phyloP scores from a whole-genome alignment of 2,113 vertebrate genomes.

The Conger conger region DNA sequence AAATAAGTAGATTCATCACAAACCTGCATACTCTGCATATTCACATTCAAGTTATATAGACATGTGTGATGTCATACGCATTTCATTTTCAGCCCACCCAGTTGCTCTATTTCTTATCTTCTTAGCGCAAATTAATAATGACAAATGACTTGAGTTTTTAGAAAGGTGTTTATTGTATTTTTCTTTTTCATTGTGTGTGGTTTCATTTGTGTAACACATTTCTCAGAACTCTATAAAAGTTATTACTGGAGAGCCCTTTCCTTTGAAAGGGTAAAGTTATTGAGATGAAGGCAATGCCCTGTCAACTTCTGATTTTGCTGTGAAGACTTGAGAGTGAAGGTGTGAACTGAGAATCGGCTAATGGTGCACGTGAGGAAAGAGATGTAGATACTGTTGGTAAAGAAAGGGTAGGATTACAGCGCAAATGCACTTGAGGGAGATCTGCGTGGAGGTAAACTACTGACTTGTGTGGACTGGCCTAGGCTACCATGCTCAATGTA shows the following conservation, averaged over 20 bases:
- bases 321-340: constrained; percentile 31
- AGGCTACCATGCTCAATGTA: constrained; percentile 63
- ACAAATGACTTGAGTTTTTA: constrained; percentile 47
- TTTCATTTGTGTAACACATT: not conserved
- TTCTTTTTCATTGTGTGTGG: constrained; percentile 39
- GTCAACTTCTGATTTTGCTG: constrained; percentile 26
- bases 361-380: not conserved
- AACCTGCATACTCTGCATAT: too few species aligned
- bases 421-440: constrained; percentile 18
- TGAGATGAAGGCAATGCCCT: constrained; percentile 4
- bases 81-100: too few species aligned
- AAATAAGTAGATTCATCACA: too few species aligned
- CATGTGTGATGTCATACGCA: too few species aligned
- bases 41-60: too few species aligned
- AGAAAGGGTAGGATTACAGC: not conserved
- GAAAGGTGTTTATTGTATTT: constrained; percentile 65
- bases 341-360: not conserved
- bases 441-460: constrained; percentile 39
- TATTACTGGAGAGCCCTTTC: constrained; percentile 41
- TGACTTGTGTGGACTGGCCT: constrained; percentile 53
- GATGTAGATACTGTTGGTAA: not conserved
- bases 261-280: constrained; percentile 33
- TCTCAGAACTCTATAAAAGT: constrained; percentile 62
- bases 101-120: not conserved
- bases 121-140: not conserved